phyloP scores from a whole-genome alignment of 2,888 invertebrate species.

The Gari tellinella region DNA sequence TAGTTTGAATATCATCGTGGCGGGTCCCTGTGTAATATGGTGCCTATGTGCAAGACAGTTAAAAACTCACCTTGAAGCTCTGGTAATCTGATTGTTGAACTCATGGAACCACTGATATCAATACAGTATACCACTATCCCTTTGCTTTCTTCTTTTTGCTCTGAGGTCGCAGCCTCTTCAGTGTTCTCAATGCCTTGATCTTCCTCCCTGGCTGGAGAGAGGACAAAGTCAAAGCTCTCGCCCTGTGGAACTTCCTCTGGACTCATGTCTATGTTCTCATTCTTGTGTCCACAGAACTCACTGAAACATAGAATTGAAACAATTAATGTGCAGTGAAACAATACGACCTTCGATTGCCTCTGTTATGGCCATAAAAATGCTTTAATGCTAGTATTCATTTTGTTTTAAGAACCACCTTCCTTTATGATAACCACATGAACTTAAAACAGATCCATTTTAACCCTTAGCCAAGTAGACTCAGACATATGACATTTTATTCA shows the following conservation, averaged over 20 bases:
- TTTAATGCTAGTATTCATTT: too few species aligned
- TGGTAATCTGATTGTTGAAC: conserved; percentile 59
- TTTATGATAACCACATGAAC: too few species aligned
- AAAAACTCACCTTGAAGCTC: conserved; percentile 77
- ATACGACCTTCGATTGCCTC: too few species aligned
- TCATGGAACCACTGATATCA: conserved; percentile 80
- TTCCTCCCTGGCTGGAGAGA: conserved; percentile 61
- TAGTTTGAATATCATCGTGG: too few species aligned
- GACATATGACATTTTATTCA: too few species aligned
- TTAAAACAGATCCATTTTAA: too few species aligned
- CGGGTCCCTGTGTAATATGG: too few species aligned
- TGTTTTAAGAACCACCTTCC: too few species aligned
- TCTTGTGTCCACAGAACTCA: conserved; percentile 61
- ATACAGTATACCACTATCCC: conserved; percentile 78
- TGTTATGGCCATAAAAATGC: too few species aligned
- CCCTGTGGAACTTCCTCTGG: conserved; percentile 73
- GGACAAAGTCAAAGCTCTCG: conserved; percentile 73
- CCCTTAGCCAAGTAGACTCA: too few species aligned
- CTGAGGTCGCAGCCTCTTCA: conserved; percentile 51
- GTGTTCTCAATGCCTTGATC: conserved; percentile 33
- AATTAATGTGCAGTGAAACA: too few species aligned
- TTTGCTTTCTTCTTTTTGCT: conserved; percentile 54
- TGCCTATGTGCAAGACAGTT: too few species aligned
- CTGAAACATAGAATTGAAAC: conserved; percentile 35
- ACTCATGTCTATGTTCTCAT: conserved; percentile 64